Percentiles rank a stretch among this genome's conserved stretches.
phyloP scores from a whole-genome alignment of 2,113 vertebrate species.

The Daubentonia madagascariensis region DNA sequence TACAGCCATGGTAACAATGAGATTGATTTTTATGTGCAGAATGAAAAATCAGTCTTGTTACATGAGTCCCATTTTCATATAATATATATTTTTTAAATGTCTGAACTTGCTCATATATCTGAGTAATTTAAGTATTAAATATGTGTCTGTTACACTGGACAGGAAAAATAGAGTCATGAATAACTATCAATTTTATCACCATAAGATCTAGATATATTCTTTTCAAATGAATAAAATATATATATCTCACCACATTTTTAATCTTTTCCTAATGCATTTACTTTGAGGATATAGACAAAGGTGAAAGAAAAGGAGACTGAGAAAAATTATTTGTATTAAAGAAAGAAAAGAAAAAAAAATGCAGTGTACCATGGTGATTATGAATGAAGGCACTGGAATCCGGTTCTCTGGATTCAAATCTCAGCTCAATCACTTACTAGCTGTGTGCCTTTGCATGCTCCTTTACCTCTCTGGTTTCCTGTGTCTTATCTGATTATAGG shows the following conservation, averaged over 20 bases:
- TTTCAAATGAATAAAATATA: neutral
- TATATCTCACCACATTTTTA: neutral
- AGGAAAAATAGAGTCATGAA: neutral
- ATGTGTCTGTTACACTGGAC: neutral
- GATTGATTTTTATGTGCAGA: neutral
- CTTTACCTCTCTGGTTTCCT: neutral
- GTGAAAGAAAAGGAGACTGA: neutral
- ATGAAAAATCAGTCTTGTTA: neutral
- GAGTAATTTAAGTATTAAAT: neutral
- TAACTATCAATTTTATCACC: neutral
- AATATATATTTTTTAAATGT: neutral
- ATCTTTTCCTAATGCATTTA: neutral
- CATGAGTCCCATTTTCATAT: neutral
- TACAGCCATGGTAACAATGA: neutral
- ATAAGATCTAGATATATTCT: neutral
- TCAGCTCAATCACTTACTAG: neutral
- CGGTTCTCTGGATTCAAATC: neutral
- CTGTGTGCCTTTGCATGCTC: rapidly evolving
- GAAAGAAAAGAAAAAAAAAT: neutral
- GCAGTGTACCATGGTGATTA: neutral
- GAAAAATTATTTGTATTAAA: neutral
- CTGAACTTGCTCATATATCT: neutral
- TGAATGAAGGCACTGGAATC: neutral
- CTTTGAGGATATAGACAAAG: neutral
- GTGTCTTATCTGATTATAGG: neutral